phyloP scores from a whole-genome alignment of 2,113 vertebrate genomes.

The Gymnogyps californianus region DNA sequence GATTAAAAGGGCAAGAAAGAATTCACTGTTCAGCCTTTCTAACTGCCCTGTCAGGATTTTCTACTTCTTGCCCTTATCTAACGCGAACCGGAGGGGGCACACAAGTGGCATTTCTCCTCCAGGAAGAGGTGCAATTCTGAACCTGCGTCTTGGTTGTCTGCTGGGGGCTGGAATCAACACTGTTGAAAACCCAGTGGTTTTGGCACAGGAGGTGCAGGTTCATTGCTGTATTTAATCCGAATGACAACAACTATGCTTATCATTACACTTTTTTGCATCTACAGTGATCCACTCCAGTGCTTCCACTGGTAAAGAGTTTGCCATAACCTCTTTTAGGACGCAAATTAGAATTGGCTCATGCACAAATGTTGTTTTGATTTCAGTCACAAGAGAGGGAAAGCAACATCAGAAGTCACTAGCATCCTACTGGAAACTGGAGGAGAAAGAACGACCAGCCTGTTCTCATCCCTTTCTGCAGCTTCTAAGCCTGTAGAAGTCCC shows the following conservation, averaged over 20 bases:
- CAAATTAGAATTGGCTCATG: background rate
- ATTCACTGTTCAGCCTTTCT: background rate
- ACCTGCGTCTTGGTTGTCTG: background rate
- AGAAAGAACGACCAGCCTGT: background rate
- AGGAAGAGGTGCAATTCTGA: background rate
- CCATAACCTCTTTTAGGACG: background rate
- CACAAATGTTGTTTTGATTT: background rate
- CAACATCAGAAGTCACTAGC: background rate
- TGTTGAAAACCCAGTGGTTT: background rate
- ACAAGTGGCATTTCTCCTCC: background rate
- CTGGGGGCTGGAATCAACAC: background rate
- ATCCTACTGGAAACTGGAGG: background rate
- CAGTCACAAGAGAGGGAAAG: background rate
- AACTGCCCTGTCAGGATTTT: background rate
- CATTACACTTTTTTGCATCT: background rate
- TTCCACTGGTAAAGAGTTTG: background rate
- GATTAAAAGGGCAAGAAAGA: background rate
- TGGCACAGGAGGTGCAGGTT: background rate
- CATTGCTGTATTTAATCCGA: background rate
- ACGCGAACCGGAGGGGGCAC: background rate
- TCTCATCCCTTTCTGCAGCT: background rate
- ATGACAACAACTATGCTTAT: background rate
- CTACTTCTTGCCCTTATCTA: background rate
- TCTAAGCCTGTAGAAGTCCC: background rate
- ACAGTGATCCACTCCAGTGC: background rate